phyloP scores from a whole-genome alignment of 2,888 invertebrate genomes.

The Protodeltote pygarga region DNA sequence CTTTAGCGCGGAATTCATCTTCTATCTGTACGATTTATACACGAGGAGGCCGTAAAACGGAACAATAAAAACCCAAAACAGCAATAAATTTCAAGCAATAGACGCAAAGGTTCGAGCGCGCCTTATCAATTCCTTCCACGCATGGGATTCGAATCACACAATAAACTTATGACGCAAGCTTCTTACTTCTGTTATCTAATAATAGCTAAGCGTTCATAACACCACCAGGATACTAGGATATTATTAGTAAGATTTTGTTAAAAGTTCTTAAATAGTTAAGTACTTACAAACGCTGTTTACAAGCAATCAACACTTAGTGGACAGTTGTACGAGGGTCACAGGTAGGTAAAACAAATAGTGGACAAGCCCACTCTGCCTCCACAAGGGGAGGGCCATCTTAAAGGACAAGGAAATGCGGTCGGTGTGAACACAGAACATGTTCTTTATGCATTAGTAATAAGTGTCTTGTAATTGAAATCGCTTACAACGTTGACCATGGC shows the following conservation, averaged over 20 bases:
- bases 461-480: constrained; percentile 81
- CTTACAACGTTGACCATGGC: constrained; percentile 71
- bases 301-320: constrained; percentile 85
- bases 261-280: constrained; percentile 50
- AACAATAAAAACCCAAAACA: constrained; percentile 88
- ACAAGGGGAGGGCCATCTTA: constrained; percentile 77
- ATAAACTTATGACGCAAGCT: constrained; percentile 83
- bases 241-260: constrained; percentile 46
- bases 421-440: constrained; percentile 71
- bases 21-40: constrained; percentile 86
- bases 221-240: constrained; percentile 26
- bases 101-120: constrained; percentile 85
- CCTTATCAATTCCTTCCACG: constrained; percentile 86
- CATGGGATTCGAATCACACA: constrained; percentile 78
- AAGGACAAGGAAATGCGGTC: constrained; percentile 78
- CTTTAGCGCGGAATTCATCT: constrained; percentile 82
- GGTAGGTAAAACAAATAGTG: constrained; percentile 83
- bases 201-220: constrained; percentile 27
- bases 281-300: constrained; percentile 76
- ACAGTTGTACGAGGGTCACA: constrained; percentile 80
- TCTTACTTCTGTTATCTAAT: constrained; percentile 47
- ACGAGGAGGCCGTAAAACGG: constrained; percentile 86
- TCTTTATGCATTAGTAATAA: constrained; percentile 84
- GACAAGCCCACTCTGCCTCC: constrained; percentile 71
- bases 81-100: constrained; percentile 87